Conservation (phyloP, 1,140 invertebrate genomes). For the Sitophilus oryzae region DNA sequence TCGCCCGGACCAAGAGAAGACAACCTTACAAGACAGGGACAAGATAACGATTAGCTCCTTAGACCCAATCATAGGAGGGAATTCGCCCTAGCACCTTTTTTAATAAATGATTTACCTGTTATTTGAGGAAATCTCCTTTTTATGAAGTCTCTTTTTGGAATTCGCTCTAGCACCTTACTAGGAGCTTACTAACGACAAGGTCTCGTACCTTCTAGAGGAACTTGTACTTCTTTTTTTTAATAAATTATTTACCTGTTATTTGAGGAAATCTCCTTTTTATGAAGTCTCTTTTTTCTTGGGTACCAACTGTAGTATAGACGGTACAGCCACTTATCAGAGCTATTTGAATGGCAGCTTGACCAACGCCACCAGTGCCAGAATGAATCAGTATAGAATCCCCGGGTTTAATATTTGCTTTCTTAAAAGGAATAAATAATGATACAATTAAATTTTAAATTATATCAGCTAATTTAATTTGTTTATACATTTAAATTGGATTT, state of each 20-base stretch:
- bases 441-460: neutral
- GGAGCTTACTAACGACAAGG: too few relatives aligned
- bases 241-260: constrained; percentile 50
- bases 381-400: constrained; percentile 55
- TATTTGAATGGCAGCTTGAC: constrained; percentile 76
- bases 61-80: too few relatives aligned
- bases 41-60: too few relatives aligned
- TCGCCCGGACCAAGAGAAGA: too few relatives aligned
- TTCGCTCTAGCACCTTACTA: too few relatives aligned
- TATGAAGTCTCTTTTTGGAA: constrained; percentile 74
- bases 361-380: constrained; percentile 84
- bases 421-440: neutral
- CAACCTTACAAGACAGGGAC: too few relatives aligned
- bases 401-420: constrained; percentile 24
- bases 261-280: constrained; percentile 63
- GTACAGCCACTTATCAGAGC: constrained; percentile 64
- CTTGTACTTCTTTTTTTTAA: too few relatives aligned
- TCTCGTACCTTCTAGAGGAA: too few relatives aligned
- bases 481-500: neutral
- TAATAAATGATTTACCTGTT: constrained; percentile 46
- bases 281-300: constrained; percentile 67
- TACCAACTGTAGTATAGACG: constrained; percentile 71
- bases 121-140: constrained; percentile 61
- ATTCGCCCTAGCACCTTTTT: too few relatives aligned
- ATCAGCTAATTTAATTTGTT: neutral